These are phyloP conservation scores for Balearica regulorum DNA, from an alignment of 2,797 vertebrate genomes.

Conservation along the genomic window DNA sequence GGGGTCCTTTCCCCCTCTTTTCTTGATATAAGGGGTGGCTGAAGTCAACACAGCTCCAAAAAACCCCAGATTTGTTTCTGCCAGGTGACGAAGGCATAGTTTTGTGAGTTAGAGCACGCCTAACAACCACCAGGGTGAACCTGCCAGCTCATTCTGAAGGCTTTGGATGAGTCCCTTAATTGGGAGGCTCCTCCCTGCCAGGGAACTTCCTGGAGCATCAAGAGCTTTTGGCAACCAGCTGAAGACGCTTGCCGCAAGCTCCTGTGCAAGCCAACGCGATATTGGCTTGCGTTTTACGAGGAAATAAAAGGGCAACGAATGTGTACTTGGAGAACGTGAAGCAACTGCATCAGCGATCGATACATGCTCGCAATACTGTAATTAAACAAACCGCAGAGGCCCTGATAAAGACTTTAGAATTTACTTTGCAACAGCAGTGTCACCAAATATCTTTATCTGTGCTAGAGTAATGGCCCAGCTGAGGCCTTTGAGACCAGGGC, in stretches of 20 bases:
- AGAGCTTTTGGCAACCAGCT: not conserved
- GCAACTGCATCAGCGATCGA: not conserved
- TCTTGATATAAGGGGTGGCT: not conserved
- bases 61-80: not conserved
- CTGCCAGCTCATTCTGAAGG: not conserved
- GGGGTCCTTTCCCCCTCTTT: not conserved
- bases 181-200: not conserved
- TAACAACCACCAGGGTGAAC: rapidly evolving
- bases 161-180: not conserved
- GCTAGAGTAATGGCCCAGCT: rapidly evolving
- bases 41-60: not conserved
- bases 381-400: not conserved
- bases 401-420: not conserved
- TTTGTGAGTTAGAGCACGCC: not conserved
- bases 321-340: not conserved
- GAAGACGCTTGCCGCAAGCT: rapidly evolving
- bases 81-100: not conserved
- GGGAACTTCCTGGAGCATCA: not conserved
- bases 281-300: not conserved
- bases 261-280: too few species aligned
- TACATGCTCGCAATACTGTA: rapidly evolving
- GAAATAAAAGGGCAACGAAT: not conserved
- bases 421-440: not conserved
- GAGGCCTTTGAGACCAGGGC: too few species aligned
- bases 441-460: not conserved